These are phyloP conservation scores for Siniperca undulata DNA, from an alignment of 2,797 vertebrate species.

Conservation along the genomic window DNA sequence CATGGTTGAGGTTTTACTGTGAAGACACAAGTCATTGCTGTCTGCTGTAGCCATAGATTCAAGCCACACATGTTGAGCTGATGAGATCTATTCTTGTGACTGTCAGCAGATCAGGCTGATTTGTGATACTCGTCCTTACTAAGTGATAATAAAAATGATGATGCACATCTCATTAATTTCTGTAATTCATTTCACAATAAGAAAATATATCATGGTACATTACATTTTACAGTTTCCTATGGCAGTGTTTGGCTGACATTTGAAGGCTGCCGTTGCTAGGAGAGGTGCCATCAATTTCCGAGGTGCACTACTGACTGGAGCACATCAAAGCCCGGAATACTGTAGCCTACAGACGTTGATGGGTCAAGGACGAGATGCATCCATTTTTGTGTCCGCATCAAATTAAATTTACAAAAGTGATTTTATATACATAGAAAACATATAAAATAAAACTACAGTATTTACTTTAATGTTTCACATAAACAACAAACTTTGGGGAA, in stretches of 20 bases:
- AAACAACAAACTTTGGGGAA: too few species aligned
- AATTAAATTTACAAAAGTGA: too few species aligned
- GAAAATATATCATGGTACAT: neutral
- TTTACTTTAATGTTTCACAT: too few species aligned
- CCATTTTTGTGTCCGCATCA: too few species aligned
- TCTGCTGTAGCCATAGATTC: constrained; percentile 16
- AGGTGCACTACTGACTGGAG: neutral
- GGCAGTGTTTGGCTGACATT: neutral
- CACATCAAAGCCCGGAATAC: neutral
- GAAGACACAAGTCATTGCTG: constrained; percentile 4
- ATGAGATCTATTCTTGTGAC: constrained; percentile 17
- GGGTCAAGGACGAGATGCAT: too few species aligned
- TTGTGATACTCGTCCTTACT: neutral
- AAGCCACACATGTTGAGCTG: constrained; percentile 19
- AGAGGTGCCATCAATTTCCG: neutral
- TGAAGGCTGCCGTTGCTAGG: neutral
- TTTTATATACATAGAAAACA: too few species aligned
- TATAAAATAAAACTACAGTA: too few species aligned
- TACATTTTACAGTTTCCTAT: neutral
- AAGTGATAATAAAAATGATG: neutral
- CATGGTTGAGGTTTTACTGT: constrained; percentile 24
- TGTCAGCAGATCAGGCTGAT: constrained; percentile 21
- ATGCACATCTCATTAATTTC: neutral
- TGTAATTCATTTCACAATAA: neutral
- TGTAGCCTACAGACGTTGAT: neutral